Evolutionary conservation across 2,797 vertebrate species (phyloP), one percentile per base, ranked within the genome.

Genomic region (Borostomias antarcticus): DNA sequence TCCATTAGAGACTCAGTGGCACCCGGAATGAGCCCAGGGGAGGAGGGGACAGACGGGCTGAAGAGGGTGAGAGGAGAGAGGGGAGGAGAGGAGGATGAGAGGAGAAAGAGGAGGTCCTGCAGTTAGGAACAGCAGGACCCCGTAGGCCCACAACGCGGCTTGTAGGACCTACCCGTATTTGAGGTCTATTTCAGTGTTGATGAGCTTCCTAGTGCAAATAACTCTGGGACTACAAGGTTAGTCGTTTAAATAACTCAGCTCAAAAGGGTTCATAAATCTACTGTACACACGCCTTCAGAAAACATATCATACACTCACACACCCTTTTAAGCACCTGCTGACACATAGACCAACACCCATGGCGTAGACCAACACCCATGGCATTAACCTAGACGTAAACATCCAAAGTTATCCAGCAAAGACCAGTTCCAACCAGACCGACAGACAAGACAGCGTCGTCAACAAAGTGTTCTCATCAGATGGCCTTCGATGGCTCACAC

Each of bases 1-100:
- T 78, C 80, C 75, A 83, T 89, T 86, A 88, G 79, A 86, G 69
- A 78, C 74, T 77, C 58, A 67, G 79, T 58, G 71, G 51, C 61
- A 80, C 77, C 70, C n/a, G n/a, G n/a, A n/a, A n/a, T n/a, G n/a
- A n/a, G n/a, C n/a, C n/a, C n/a, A n/a, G n/a, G n/a, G n/a, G 26
- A 3, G 26, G 52, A 28, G 52, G 11, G 58, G 57, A 15, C 10
- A 59, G 33, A 40, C 11, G 58, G 15, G 35, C 10, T 17, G 4
- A 23, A 8, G 21, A 43, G 25, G 23, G 25, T n/a, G 32, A 8
- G 2, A 21, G 15, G 19, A 5, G 33, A 58, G 21, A 11, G 19
- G 13, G 25, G 23, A 21, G 57, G 21, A 59, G 19, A 3, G 33
- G 35, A 28, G 35, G 30, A 9, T 35, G 33, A 10, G 30, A 11